Percentiles rank a stretch among this genome's conserved stretches.
These are phyloP conservation scores for Acanthosoma haemorrhoidale DNA, from an alignment of 2,888 invertebrate genomes.

Conservation along the genomic window DNA sequence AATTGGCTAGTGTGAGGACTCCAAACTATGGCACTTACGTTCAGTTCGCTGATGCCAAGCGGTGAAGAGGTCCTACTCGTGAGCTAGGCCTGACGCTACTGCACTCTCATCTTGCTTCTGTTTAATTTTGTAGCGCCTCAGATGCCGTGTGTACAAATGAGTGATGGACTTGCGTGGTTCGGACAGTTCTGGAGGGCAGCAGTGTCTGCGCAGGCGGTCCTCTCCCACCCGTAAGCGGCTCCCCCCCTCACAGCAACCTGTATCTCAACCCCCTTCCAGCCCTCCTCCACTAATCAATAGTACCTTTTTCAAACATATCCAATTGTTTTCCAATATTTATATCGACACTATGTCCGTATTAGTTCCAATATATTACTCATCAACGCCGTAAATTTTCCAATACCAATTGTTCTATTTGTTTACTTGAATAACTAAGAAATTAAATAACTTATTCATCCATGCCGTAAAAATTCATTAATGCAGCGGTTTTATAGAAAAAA, in stretches of 20 bases:
- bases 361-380: no score
- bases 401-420: no score
- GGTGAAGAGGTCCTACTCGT: not conserved
- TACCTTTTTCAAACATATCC: not conserved
- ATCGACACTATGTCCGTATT: no score
- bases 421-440: no score
- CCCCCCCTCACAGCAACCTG: constrained; percentile 22
- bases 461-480: no score
- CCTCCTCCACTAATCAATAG: constrained; percentile 7
- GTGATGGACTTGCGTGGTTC: constrained; percentile 1
- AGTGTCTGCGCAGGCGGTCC: constrained; percentile 7
- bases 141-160: not conserved
- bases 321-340: no score
- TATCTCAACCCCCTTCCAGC: not conserved
- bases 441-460: no score
- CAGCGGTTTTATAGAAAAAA: no score
- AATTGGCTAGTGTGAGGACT: no score
- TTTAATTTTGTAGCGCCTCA: constrained; percentile 15
- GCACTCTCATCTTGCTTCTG: constrained; percentile 9
- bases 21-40: no score
- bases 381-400: no score
- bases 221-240: no score
- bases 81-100: constrained; percentile 11
- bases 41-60: not conserved
- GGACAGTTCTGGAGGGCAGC: not conserved